phyloP scores from a whole-genome alignment of 1,140 invertebrate genomes.

The Acromyrmex echinatior region DNA sequence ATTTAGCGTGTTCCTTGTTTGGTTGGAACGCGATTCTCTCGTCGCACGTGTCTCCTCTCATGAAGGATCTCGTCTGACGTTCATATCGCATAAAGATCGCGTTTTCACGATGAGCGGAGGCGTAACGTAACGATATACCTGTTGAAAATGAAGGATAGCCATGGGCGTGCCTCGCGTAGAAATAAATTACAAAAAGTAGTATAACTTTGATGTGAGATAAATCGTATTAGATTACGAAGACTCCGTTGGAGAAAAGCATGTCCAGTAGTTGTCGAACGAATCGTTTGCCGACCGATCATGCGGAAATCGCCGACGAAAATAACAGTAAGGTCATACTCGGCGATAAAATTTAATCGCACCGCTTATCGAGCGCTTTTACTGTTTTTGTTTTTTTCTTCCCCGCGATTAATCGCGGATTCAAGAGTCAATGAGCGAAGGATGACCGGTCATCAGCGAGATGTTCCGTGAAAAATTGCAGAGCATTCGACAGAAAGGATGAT shows the following conservation, averaged over 20 bases:
- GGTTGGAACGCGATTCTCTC: not conserved
- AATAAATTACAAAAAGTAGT: not conserved
- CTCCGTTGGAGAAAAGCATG: too few relatives aligned
- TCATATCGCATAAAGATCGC: not conserved
- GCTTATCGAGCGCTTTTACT: constrained; percentile 15
- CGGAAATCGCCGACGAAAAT: constrained; percentile 28
- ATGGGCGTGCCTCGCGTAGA: not conserved
- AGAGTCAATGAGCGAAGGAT: constrained; percentile 43
- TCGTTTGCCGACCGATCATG: not conserved
- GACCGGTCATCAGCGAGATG: not conserved
- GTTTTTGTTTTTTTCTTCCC: not conserved
- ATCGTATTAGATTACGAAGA: not conserved
- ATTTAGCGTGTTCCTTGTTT: too few relatives aligned
- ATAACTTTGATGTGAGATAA: not conserved
- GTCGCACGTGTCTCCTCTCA: not conserved
- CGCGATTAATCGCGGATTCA: constrained; percentile 49
- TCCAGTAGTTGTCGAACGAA: not conserved
- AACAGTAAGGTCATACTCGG: constrained; percentile 33
- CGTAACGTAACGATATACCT: not conserved
- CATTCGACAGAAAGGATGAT: not conserved
- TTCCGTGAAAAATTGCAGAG: not conserved
- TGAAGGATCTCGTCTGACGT: not conserved
- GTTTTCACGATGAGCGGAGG: not conserved
- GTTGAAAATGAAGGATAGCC: not conserved
- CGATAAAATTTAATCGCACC: constrained; percentile 53